Conservation (phyloP, 92 coral and sea anemone species). For the Phenganax subtilis region DNA sequence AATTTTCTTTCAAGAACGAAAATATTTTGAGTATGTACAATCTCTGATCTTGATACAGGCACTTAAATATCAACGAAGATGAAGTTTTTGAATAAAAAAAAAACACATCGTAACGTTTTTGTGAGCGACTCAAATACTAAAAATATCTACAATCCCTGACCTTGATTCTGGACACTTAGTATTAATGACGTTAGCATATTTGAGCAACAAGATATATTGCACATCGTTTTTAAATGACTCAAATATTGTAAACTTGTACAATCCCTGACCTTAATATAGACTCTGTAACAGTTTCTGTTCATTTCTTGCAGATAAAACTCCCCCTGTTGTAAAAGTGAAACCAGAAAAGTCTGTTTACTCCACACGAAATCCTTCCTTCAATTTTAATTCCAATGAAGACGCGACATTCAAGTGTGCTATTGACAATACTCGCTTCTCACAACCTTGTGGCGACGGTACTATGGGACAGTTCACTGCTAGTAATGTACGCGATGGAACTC, state of each 20-base stretch:
- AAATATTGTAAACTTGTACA: not conserved
- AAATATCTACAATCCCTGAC: too few species aligned
- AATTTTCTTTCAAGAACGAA: too few species aligned
- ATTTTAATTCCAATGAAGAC: conserved; percentile 13
- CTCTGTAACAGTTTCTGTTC: not conserved
- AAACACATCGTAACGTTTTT: too few species aligned
- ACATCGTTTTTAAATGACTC: too few species aligned
- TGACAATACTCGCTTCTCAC: conserved; percentile 11
- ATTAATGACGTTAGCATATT: too few species aligned
- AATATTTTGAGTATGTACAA: too few species aligned
- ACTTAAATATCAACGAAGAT: too few species aligned
- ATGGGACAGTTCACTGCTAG: not conserved
- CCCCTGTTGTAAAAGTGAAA: not conserved
- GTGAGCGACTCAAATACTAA: too few species aligned
- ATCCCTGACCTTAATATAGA: not conserved
- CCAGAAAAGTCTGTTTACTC: not conserved
- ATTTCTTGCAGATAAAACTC: not conserved
- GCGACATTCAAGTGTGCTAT: conserved; percentile 31
- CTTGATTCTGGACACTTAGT: too few species aligned
- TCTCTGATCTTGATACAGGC: too few species aligned
- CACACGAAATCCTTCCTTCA: conserved; percentile 10
- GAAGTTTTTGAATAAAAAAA: too few species aligned
- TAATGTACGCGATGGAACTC: conserved; percentile 19
- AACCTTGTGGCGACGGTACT: conserved; percentile 23
- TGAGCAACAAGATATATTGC: too few species aligned